Base-by-base conservation (phyloP, 2,797 vertebrate species). In the Ara ararauna region DNA sequence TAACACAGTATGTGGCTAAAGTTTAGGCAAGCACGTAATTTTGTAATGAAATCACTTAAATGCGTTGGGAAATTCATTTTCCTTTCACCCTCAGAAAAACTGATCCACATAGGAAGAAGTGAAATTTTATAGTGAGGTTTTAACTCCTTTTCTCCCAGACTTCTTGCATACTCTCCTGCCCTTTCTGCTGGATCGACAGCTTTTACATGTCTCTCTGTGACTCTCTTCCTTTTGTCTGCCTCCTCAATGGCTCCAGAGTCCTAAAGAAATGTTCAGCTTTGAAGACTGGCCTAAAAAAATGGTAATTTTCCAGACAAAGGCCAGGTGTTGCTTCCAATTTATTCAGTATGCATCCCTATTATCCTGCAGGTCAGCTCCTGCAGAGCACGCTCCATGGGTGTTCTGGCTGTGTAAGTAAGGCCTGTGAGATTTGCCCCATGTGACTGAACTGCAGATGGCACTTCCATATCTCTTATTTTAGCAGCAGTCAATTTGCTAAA, bases 231-330 rank as follows among this genome's bases (percentile, higher is more conserved):
- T 97, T 96, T 96, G 94, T 95, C 94, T 96, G 95, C 88, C 75
- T 95, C 88, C 94, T 96, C 95, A 96, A 91, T 93, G 94, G 92
- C 87, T 95, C 91, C 94, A 85, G 89, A 97, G 91, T 94, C 96
- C 89, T 95, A 96, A 96, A 97, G 95, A 97, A 97, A 96, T 76
- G 79, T 94, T 94, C 83, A 53, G 91, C 94, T 96, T 96, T 96
- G 95, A 97, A 96, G 93, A 77, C 2, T 94, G 92, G 90, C 93
- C 94, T 96, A 89, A 97, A 94, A 95, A 92, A 92, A 90, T 88
- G 94, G 86, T 90, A 88, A 94, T 96, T 97, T 92, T 93, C 92
- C 92, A 94, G 75, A 96, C 81, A 97, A 96, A 91, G 83, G 70
- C 79, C 81, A 71, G 79, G 77, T 96, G 67, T 96, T 96, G 95